phyloP scores from a whole-genome alignment of 2,797 vertebrate species.

The Anomalospiza imberbis region DNA sequence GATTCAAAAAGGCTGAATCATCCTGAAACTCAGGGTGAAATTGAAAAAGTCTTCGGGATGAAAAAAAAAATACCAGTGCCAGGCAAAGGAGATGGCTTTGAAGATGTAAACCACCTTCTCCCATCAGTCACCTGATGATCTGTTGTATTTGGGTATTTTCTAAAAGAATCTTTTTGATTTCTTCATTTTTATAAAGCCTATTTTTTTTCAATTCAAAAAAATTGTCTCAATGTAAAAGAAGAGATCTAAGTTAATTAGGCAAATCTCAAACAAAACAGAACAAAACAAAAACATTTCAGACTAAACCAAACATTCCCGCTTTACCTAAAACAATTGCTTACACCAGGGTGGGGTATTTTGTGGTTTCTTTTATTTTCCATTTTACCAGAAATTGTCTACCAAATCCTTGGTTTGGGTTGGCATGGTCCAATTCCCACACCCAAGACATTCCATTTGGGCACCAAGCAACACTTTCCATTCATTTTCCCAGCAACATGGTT shows the following conservation, averaged over 20 bases:
- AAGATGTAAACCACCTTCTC: not conserved
- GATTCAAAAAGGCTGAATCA: constrained; percentile 36
- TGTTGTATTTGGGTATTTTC: not conserved
- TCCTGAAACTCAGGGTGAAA: not conserved
- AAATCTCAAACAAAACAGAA: not conserved
- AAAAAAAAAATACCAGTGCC: not conserved
- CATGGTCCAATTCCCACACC: not conserved
- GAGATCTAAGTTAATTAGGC: not conserved
- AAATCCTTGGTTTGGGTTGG: not conserved
- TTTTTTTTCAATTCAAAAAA: not conserved
- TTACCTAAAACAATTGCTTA: not conserved
- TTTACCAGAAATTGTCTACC: not conserved
- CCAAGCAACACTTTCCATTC: not conserved
- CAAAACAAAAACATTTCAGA: not conserved
- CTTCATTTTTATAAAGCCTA: not conserved
- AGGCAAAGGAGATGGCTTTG: not conserved
- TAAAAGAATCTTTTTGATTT: not conserved
- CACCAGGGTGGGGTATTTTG: not conserved
- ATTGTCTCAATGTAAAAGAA: not conserved
- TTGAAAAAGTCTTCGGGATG: not conserved
- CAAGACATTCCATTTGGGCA: not conserved
- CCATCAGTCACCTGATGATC: not conserved
- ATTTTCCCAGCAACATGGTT: not conserved
- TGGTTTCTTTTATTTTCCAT: not conserved
- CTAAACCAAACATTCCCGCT: not conserved